phyloP scores from a whole-genome alignment of 2,797 vertebrate genomes.

The Sus cebifrons region DNA sequence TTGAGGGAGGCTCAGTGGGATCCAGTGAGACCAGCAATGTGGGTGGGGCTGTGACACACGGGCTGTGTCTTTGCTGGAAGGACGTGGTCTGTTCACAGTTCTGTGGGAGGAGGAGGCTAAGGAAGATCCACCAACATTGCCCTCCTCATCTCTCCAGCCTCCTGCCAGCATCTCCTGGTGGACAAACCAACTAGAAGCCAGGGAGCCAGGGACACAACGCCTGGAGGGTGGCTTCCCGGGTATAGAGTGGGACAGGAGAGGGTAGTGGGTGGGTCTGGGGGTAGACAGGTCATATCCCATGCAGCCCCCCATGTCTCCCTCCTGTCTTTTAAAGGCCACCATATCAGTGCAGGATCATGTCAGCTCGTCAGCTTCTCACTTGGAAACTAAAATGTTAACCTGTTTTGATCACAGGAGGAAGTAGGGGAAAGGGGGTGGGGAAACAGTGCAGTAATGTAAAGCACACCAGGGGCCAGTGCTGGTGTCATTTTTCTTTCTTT shows the following conservation, averaged over 20 bases:
- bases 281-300: accelerated
- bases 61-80: background rate
- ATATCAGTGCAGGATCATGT: accelerated
- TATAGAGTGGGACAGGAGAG: background rate
- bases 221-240: background rate
- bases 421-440: background rate
- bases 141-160: background rate
- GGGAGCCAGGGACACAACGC: background rate
- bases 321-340: background rate
- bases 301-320: too few species aligned
- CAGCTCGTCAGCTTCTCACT: background rate
- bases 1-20: background rate
- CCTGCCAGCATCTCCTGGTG: background rate
- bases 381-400: background rate
- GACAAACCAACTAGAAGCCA: background rate
- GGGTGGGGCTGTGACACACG: background rate
- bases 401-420: background rate
- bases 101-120: background rate
- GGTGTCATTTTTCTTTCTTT: background rate
- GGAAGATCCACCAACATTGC: background rate
- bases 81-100: background rate
- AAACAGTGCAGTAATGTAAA: background rate
- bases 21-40: background rate
- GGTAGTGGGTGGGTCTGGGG: background rate
- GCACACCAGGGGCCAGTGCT: background rate